These are phyloP conservation scores for Actinemys pallida DNA, from an alignment of 2,113 vertebrate species.

Conservation along the genomic window DNA sequence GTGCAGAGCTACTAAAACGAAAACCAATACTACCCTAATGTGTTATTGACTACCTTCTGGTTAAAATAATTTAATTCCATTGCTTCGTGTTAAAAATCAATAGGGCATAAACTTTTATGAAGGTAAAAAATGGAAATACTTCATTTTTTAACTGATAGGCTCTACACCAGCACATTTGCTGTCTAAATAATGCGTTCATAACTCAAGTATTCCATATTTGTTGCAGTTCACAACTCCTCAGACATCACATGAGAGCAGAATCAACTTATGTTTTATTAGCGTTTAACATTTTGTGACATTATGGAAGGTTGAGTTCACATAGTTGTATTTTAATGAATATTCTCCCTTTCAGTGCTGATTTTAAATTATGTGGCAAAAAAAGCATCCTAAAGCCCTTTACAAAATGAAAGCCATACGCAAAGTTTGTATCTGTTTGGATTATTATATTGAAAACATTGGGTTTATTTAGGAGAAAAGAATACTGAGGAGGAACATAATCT, in stretches of 20 bases:
- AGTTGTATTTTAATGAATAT: not conserved
- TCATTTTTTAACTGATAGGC: not conserved
- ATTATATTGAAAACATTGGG: not conserved
- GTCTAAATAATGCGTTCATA: not conserved
- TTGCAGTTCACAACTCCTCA: no score
- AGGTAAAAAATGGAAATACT: not conserved
- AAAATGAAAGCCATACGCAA: not conserved
- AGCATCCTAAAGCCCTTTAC: not conserved
- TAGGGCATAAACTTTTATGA: not conserved
- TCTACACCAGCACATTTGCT: not conserved
- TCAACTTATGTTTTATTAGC: no score
- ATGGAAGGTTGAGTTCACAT: not conserved
- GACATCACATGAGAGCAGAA: no score
- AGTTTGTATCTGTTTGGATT: not conserved
- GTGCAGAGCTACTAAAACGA: not conserved
- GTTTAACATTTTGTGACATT: fast-evolving
- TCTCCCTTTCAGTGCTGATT: not conserved
- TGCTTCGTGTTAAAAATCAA: not conserved
- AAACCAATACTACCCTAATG: not conserved
- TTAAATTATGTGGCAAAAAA: not conserved
- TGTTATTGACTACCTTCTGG: not conserved
- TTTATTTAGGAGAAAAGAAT: not conserved
- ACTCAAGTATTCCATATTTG: not conserved
- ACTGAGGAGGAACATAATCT: not conserved
- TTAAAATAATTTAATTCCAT: not conserved